Base-by-base conservation (phyloP, 2,113 vertebrate species). In the Acanthochromis polyacanthus region DNA sequence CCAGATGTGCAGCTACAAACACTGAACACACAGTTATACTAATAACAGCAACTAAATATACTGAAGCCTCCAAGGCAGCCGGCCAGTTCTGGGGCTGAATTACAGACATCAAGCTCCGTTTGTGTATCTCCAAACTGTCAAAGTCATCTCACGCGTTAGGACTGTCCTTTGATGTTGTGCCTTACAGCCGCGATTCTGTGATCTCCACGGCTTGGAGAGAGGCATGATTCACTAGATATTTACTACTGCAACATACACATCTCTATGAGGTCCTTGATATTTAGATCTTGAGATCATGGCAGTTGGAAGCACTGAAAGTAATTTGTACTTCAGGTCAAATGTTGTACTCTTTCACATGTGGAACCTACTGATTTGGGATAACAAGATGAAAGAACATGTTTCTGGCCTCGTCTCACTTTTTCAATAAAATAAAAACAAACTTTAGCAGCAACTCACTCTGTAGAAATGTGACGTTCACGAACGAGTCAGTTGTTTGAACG, bases 161-260 rank as follows among this genome's bases (percentile, higher is more conserved):
- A 53, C 80, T 43, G 46, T 52, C 40, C 72, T 87, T 84, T 84
- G 65, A 81, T 75, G 57, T 69, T 63, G 36, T 60, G 53, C 57
- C 71, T 59, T 36, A 38, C 51, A 61, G 74, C 70, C 74, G 76
- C 40, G 81, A 75, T 46, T 64, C 51, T 73, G 30, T 78, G 10
- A 75, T 64, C 46, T 51, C 14, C 28, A 5, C 10, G 48, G 52
- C 38, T 81, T 73, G 64, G 30, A 46, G n/a, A 12, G 46, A 73
- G 45, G 32, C 22, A 8, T 28, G 32, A 75, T 40, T 71, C 65
- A 78, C 75, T 22, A 2, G 19, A 65, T 48, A 46, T 75, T 68
- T 52, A 57, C 43, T 17, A 53, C 22, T 43, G 46, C 3, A 48
- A 52, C 48, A 58, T 65, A 45, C 20, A 55, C 53, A 63, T 63